phyloP scores from a whole-genome alignment of 2,113 vertebrate genomes.

The Paracanthobrama guichenoti region DNA sequence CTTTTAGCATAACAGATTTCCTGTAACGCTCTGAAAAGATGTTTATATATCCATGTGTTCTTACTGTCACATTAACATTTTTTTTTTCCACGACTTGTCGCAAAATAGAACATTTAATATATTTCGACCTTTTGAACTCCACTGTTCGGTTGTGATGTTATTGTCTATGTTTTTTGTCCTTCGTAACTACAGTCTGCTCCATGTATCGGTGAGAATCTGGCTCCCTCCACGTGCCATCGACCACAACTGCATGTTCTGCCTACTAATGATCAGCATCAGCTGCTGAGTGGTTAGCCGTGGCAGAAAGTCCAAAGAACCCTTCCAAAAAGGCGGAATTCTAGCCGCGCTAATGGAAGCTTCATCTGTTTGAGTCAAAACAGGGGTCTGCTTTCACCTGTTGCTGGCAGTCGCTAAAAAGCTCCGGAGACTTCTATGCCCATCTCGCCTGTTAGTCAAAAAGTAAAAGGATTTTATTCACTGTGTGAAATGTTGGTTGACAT shows the following conservation, averaged over 20 bases:
- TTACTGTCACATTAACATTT: slow-evolving; percentile 70
- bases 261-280: slow-evolving; percentile 46
- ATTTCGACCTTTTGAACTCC: slow-evolving; percentile 72
- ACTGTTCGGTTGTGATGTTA: slow-evolving; percentile 63
- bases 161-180: slow-evolving; percentile 63
- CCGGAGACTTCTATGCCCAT: slow-evolving; percentile 14
- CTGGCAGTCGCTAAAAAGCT: slow-evolving; percentile 39
- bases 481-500: slow-evolving; percentile 60
- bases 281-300: slow-evolving; percentile 22
- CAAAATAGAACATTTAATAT: slow-evolving; percentile 77
- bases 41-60: slow-evolving; percentile 46
- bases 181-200: slow-evolving; percentile 20
- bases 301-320: slow-evolving; percentile 40
- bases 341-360: slow-evolving; percentile 42
- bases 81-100: slow-evolving; percentile 63
- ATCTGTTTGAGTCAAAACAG: slow-evolving; percentile 36
- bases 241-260: slow-evolving; percentile 42
- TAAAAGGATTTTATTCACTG: slow-evolving; percentile 41
- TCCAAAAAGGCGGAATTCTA: slow-evolving; percentile 46
- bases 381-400: slow-evolving; percentile 40
- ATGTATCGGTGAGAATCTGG: slow-evolving; percentile 4
- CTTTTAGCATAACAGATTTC: not conserved
- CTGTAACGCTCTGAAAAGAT: not conserved
- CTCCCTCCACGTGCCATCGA: slow-evolving; percentile 32
- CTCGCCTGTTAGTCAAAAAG: slow-evolving; percentile 16